These are phyloP conservation scores for Petrolisthes cinctipes DNA, from an alignment of 2,888 invertebrate genomes.

Conservation along the genomic window DNA sequence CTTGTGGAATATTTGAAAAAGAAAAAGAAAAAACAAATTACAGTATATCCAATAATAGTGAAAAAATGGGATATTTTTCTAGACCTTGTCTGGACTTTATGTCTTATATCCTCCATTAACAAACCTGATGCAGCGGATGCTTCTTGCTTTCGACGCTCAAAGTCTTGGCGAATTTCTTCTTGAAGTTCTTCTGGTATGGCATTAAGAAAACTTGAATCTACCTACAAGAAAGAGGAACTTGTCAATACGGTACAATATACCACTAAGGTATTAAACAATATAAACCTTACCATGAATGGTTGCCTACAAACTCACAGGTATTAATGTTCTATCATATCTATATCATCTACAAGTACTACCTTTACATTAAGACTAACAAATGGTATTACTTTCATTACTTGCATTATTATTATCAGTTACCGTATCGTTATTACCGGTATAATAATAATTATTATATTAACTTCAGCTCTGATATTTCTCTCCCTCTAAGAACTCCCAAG, in stretches of 20 bases:
- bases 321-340: neutral
- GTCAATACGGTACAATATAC: neutral
- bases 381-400: too few species aligned
- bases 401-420: too few species aligned
- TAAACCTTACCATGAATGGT: neutral
- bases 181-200: conserved; percentile 77
- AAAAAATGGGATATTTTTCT: neutral
- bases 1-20: neutral
- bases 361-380: too few species aligned
- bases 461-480: too few species aligned
- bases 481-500: too few species aligned
- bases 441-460: too few species aligned
- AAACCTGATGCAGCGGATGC: neutral
- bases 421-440: too few species aligned
- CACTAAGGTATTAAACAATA: neutral
- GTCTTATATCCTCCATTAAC: neutral
- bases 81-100: neutral
- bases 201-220: conserved; percentile 75
- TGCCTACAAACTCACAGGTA: neutral
- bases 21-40: neutral
- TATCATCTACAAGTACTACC: too few species aligned
- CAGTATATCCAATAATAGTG: neutral
- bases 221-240: conserved; percentile 67
- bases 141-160: conserved; percentile 55
- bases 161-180: conserved; percentile 71